Percentiles rank a stretch among this genome's conserved stretches.
Evolutionary conservation across 2,113 vertebrate genomes (phyloP).

Genomic region (Ardeotis arabs): DNA sequence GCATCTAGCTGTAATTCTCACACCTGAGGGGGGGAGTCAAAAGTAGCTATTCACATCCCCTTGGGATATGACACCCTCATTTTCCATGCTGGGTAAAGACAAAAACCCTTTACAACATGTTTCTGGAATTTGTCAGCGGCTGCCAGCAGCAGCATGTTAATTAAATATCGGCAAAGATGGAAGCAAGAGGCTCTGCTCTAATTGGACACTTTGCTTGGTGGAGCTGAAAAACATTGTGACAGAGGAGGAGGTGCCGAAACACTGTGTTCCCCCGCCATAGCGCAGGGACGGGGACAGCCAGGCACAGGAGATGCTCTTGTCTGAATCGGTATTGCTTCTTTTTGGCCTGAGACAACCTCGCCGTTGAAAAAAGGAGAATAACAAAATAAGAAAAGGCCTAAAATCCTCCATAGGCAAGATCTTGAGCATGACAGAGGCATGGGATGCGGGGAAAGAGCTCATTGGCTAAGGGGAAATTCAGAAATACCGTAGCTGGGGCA

Average conservation of each 20-base stretch:
- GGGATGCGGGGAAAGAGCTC: neutral
- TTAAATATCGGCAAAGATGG: slow-evolving; percentile 83
- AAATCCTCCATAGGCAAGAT: neutral
- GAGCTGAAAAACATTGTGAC: slow-evolving; percentile 82
- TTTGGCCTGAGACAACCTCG: slow-evolving; percentile 10
- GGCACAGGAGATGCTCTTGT: neutral
- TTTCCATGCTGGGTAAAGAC: slow-evolving; percentile 81
- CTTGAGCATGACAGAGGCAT: fast-evolving
- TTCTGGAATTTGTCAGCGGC: slow-evolving; percentile 81
- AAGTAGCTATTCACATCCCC: slow-evolving; percentile 76
- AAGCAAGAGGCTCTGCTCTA: slow-evolving; percentile 78
- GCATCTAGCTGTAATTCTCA: slow-evolving; percentile 40
- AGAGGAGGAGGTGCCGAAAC: slow-evolving; percentile 73
- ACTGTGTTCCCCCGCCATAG: slow-evolving; percentile 25
- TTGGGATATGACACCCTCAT: slow-evolving; percentile 76
- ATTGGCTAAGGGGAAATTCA: neutral
- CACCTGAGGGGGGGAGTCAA: slow-evolving; percentile 69
- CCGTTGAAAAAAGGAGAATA: neutral
- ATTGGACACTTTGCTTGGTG: slow-evolving; percentile 81
- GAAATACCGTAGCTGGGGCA: neutral
- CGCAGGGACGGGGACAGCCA: neutral
- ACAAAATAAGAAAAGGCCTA: neutral
- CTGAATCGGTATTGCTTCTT: neutral
- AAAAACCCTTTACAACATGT: slow-evolving; percentile 80
- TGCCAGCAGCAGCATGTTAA: slow-evolving; percentile 82